These are phyloP conservation scores for Oceanodroma leucorhoa DNA, from an alignment of 2,797 vertebrate species.

Conservation along the genomic window DNA sequence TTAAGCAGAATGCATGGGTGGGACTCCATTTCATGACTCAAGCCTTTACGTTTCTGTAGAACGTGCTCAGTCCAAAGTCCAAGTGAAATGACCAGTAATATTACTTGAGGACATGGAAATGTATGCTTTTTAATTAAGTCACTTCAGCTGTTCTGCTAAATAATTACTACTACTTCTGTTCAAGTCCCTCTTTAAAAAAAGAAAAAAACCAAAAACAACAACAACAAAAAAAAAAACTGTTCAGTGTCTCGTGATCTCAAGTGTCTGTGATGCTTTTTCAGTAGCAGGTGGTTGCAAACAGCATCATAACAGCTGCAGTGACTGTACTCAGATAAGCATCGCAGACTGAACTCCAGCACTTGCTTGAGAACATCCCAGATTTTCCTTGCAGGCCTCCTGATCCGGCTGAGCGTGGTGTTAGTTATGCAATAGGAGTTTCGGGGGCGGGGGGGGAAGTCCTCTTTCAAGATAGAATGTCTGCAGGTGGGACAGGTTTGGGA, in stretches of 20 bases:
- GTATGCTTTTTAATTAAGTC: neutral
- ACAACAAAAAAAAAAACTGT: neutral
- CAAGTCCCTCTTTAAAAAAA: neutral
- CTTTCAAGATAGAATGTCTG: neutral
- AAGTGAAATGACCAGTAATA: neutral
- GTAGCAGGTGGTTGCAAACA: neutral
- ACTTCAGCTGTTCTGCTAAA: neutral
- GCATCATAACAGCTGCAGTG: neutral
- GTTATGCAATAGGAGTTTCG: neutral
- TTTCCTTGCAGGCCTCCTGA: neutral
- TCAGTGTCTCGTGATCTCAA: neutral
- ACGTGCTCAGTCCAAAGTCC: neutral
- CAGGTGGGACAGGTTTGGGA: constrained; percentile 16
- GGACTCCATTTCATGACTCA: constrained; percentile 19
- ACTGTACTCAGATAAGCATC: neutral
- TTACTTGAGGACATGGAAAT: neutral
- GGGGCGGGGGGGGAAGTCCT: neutral
- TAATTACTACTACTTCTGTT: neutral
- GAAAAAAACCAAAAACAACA: neutral
- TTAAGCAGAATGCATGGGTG: neutral
- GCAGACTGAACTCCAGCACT: neutral
- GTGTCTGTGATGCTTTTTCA: neutral
- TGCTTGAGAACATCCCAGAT: neutral
- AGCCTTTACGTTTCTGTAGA: neutral
- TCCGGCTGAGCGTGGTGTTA: accelerated